Base-by-base conservation (phyloP, 2,113 vertebrate species). In the Coryphaenoides rupestris region DNA sequence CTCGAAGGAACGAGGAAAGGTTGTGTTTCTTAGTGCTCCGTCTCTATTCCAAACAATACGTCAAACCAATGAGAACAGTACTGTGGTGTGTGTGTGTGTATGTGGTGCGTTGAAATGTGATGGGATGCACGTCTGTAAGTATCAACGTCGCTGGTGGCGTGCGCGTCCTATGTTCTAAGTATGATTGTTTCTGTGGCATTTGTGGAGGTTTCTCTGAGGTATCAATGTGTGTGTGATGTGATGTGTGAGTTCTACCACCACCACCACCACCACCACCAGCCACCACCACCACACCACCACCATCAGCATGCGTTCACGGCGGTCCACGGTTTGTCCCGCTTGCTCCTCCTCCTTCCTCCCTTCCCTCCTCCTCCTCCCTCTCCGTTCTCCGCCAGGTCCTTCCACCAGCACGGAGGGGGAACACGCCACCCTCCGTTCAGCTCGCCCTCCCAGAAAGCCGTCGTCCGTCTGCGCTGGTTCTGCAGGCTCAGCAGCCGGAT, bases 361-460 rank as follows among this genome's bases (percentile, higher is more conserved):
- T 13, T 0, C 79, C 94, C 94, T 92, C 93, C 92, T 47, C 72
- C 60, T 45, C 94, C 93, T 45, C 76, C 86, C 58, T 70, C 78
- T 86, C 93, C 90, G 5, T 75, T 46, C 66, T 97, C 95, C 0
- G 93, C 90, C 13, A 98, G 89, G 68, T 98, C 97, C 68, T n/a
- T 99, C 97, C 0, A 98, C 97, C 63, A 99, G 70, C 45, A 99
- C 95, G 0, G 96, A 98, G 0, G 97, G 97, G 86, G 98, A 99
- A 68, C 98, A 95, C 0, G 96, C 97, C 2, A 96, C 72, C 0
- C 90, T 89, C 0, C 94, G 0, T 88, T 96, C 83, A 98, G 95
- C 72, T 99, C 97, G 0, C 97, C 97, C 79, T 98, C 95, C 97
- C 97, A 99, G 84, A 99, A n/a, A 99, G 16, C 97, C 97, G 16